phyloP scores from a whole-genome alignment of 2,113 vertebrate species.

The Thymallus thymallus region DNA sequence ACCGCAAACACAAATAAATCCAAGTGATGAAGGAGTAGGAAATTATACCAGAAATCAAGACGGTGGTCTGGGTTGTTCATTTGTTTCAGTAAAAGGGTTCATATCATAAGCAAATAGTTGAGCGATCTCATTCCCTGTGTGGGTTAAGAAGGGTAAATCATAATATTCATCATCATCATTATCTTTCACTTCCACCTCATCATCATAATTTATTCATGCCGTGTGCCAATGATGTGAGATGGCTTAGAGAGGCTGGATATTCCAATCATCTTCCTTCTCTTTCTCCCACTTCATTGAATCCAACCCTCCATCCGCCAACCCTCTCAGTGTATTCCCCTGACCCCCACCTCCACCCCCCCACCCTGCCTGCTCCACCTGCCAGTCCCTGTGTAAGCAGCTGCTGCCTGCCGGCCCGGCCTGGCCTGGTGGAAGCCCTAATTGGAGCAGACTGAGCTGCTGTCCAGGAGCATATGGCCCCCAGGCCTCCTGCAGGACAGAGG shows the following conservation, averaged over 20 bases:
- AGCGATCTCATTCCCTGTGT: no score
- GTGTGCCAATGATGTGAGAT: background rate
- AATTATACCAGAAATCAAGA: background rate
- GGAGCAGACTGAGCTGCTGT: slow-evolving; percentile 41
- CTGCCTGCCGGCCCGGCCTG: slow-evolving; percentile 13
- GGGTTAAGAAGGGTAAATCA: no score
- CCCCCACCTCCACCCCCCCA: slow-evolving; percentile 1
- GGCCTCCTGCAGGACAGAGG: slow-evolving; percentile 18
- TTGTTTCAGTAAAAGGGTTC: no score
- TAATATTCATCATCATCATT: background rate
- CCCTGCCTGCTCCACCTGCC: slow-evolving; percentile 10
- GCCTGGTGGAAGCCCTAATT: slow-evolving; percentile 49
- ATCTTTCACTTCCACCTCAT: background rate
- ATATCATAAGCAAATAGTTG: no score
- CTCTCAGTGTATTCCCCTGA: no score
- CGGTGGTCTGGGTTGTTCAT: no score
- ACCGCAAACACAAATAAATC: background rate
- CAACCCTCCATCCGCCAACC: background rate
- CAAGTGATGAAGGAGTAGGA: background rate
- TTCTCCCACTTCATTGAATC: background rate
- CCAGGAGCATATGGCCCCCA: slow-evolving; percentile 48
- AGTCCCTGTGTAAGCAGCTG: slow-evolving; percentile 57
- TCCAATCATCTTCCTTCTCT: background rate
- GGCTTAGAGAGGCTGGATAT: background rate
- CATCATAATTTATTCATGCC: background rate